A percentile compares a stretch with the other conserved stretches of the same genome.
phyloP scores from a whole-genome alignment of 92 coral and sea anemone species.

The Zoanthus sansibaricus region DNA sequence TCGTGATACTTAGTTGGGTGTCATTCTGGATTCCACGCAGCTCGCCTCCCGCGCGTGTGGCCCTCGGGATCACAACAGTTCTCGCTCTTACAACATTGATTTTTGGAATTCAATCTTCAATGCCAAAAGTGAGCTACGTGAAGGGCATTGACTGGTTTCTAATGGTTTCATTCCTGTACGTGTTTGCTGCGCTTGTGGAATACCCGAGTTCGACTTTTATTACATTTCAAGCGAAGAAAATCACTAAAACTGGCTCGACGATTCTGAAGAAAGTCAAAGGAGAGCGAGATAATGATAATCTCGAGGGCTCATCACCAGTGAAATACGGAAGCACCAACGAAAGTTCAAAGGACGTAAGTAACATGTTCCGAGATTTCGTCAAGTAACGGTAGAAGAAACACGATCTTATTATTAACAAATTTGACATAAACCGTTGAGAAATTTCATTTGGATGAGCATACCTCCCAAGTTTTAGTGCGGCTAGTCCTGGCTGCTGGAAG shows the following conservation, averaged over 20 bases:
- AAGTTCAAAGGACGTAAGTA: constrained; percentile 40
- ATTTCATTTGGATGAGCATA: too few species aligned
- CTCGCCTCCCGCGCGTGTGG: constrained; percentile 99
- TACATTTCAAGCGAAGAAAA: constrained; percentile 87
- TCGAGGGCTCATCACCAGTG: constrained; percentile 43
- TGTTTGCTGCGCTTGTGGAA: constrained; percentile 93
- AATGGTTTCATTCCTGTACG: constrained; percentile 86
- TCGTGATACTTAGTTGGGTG: constrained; percentile 88
- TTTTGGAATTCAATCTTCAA: constrained; percentile 91
- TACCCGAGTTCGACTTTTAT: constrained; percentile 93
- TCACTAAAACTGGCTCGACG: constrained; percentile 77
- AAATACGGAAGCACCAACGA: constrained; percentile 76
- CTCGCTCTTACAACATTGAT: constrained; percentile 94
- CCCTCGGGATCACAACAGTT: constrained; percentile 97
- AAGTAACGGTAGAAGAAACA: too few species aligned
- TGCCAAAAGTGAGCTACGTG: constrained; percentile 96
- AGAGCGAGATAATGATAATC: constrained; percentile 50
- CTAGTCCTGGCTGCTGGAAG: too few species aligned
- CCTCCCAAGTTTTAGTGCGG: too few species aligned
- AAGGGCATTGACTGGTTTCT: constrained; percentile 97
- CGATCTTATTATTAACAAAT: too few species aligned
- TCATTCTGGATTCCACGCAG: constrained; percentile 98
- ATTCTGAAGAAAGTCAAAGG: constrained; percentile 85
- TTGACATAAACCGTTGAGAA: too few species aligned
- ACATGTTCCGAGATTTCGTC: too few species aligned